Conservation (phyloP, 2,797 vertebrate genomes). For the Urophycis tenuis region DNA sequence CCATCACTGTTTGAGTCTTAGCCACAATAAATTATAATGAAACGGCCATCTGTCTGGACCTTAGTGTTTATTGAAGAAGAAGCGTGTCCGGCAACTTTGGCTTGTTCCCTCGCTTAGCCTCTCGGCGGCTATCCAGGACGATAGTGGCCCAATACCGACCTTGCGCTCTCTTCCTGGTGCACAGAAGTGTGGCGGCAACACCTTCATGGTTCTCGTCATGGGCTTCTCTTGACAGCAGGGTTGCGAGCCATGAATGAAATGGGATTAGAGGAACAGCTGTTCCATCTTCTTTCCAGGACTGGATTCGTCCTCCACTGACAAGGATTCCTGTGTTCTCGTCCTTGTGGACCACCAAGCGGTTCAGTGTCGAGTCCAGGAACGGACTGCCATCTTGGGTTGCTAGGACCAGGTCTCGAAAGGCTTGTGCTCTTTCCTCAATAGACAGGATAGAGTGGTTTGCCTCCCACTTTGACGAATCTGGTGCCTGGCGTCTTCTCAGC, state of each 20-base stretch:
- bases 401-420: constrained; percentile 6
- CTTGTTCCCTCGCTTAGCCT: too few relatives aligned
- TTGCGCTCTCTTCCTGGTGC: constrained; percentile 13
- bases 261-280: constrained; percentile 8
- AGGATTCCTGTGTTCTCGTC: constrained; percentile 13
- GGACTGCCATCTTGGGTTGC: constrained; percentile 1
- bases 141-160: too few relatives aligned
- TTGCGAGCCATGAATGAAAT: not conserved
- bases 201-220: constrained; percentile 15
- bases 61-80: too few relatives aligned
- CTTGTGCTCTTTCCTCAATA: not conserved
- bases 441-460: not conserved
- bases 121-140: too few relatives aligned
- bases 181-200: constrained; percentile 14
- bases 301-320: constrained; percentile 16
- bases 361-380: not conserved
- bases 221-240: not conserved
- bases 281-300: constrained; percentile 17
- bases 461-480: constrained; percentile 12
- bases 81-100: too few relatives aligned
- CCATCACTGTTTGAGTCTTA: too few relatives aligned
- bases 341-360: constrained; percentile 10
- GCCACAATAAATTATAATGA: too few relatives aligned
- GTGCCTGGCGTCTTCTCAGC: not conserved
- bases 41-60: too few relatives aligned